These are phyloP conservation scores for Clinocottus analis DNA, from an alignment of 2,113 vertebrate genomes.

Conservation along the genomic window DNA sequence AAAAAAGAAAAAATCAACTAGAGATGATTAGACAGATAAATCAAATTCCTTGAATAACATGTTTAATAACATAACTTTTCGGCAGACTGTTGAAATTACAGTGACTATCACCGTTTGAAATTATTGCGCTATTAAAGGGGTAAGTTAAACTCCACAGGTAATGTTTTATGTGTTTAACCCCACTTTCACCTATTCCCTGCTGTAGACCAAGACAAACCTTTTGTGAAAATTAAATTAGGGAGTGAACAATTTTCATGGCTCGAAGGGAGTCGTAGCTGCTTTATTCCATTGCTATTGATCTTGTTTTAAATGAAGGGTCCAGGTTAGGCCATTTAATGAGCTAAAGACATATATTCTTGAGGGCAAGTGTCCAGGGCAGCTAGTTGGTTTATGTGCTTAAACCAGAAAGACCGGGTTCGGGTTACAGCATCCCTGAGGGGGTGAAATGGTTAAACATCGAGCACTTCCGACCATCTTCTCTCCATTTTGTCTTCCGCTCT, in stretches of 20 bases:
- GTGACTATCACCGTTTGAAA: neutral
- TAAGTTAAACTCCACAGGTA: neutral
- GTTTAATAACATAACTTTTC: slow-evolving; percentile 1
- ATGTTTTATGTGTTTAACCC: slow-evolving; percentile 49
- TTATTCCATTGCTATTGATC: slow-evolving; percentile 76
- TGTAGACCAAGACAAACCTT: slow-evolving; percentile 54
- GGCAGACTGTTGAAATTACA: neutral
- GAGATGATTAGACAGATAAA: neutral
- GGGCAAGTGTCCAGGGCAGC: slow-evolving; percentile 40
- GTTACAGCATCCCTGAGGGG: slow-evolving; percentile 38
- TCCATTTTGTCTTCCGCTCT: slow-evolving; percentile 24
- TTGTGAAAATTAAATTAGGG: slow-evolving; percentile 69
- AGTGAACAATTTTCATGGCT: slow-evolving; percentile 57
- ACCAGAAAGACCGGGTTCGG: slow-evolving; percentile 46
- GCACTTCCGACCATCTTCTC: slow-evolving; percentile 35
- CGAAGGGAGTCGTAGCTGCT: slow-evolving; percentile 52
- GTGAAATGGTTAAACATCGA: slow-evolving; percentile 72
- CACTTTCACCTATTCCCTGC: slow-evolving; percentile 42
- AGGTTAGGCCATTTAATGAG: slow-evolving; percentile 55
- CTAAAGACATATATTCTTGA: slow-evolving; percentile 64
- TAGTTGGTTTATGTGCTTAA: slow-evolving; percentile 56
- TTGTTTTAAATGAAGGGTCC: slow-evolving; percentile 56
- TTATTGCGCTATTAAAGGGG: slow-evolving; percentile 16
- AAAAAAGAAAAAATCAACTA: neutral
- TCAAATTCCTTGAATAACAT: neutral